Evolutionary conservation across 2,113 vertebrate genomes (phyloP).

Genomic region (Thalassoma bifasciatum): DNA sequence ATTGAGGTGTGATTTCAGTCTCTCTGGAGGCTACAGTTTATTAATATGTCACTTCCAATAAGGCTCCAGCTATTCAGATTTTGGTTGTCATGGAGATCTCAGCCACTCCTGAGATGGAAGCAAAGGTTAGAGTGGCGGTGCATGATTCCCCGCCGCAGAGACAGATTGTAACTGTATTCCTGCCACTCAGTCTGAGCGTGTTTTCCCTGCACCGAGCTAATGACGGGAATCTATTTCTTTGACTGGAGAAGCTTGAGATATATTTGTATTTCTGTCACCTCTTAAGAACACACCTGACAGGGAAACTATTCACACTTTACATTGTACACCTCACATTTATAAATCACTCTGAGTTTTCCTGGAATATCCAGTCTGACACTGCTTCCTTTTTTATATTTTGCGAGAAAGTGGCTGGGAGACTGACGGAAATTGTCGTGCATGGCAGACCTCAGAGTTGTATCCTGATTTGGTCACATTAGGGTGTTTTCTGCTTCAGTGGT

Average conservation of each 20-base stretch:
- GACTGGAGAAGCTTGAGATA: conserved; percentile 9
- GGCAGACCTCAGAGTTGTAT: not conserved
- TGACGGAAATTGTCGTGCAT: not conserved
- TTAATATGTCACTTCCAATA: conserved; percentile 85
- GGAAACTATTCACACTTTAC: not conserved
- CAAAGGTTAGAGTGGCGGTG: conserved; percentile 68
- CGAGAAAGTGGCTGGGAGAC: not conserved
- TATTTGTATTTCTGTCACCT: conserved; percentile 6
- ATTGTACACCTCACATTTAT: not conserved
- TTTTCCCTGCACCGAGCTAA: not conserved
- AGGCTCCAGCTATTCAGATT: conserved; percentile 72
- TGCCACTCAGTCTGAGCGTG: conserved; percentile 9
- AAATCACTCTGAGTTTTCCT: not conserved
- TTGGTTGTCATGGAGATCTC: conserved; percentile 78
- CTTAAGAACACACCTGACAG: conserved; percentile 15
- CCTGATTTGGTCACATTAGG: not conserved
- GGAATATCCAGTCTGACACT: not conserved
- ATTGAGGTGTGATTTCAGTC: conserved; percentile 78
- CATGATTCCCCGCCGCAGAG: conserved; percentile 44
- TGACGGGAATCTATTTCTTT: conserved; percentile 22
- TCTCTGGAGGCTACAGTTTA: conserved; percentile 78
- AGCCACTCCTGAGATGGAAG: conserved; percentile 62
- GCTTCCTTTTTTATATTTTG: not conserved
- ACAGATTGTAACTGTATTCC: conserved; percentile 25
- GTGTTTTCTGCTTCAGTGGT: too few relatives aligned